Evolutionary conservation across 2,888 invertebrate genomes (phyloP), one percentile per base, ranked within the genome.

Genomic region (Drosophila borborema): DNA sequence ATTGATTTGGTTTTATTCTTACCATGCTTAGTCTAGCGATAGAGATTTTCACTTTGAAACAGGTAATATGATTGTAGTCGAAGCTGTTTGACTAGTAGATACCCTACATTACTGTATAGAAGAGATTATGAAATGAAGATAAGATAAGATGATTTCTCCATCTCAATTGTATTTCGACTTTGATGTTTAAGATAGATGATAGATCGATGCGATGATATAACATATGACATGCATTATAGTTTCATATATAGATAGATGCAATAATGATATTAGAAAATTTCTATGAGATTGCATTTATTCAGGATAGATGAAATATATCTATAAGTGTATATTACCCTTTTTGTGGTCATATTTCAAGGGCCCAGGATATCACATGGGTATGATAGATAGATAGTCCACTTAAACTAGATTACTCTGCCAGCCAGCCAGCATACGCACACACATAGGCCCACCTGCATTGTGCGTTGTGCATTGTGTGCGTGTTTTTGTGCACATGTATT

Each of bases 321-420:
- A 31, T 51, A 18, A 20, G 20, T 2, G 20, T 20, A 20, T 20
- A 20, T 20, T 51, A 34, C 18, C 12, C 51, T 12, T 1, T 18
- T 14, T 14, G 7, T 36, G 3, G 14, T 0, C 1, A 51, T 12
- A 6, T 7, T 10, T 16, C 16, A 23, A n/a, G 38, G 1, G 16
- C n/a, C 38, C 9, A 23, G 23, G 1, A 14, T 20, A 55, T 20
- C n/a, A 28, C 31, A 41, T 28, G 2, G 38, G 41, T 9, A 63
- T 62, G 59, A 70, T 60, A 34, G 59, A 75, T 65, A 51, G 31
- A 74, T 70, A 51, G 31, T 40, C 45, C 59, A 75, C 65, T 70
- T 63, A 63, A 55, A 43, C 45, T 9, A 48, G 66, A 65, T 65
- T 63, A 74, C 59, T 65, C 62, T 55, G 48, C 40, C 20, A 28